Base-by-base conservation (phyloP, 92 coral and sea anemone species). In the Pocillopora meandrina region DNA sequence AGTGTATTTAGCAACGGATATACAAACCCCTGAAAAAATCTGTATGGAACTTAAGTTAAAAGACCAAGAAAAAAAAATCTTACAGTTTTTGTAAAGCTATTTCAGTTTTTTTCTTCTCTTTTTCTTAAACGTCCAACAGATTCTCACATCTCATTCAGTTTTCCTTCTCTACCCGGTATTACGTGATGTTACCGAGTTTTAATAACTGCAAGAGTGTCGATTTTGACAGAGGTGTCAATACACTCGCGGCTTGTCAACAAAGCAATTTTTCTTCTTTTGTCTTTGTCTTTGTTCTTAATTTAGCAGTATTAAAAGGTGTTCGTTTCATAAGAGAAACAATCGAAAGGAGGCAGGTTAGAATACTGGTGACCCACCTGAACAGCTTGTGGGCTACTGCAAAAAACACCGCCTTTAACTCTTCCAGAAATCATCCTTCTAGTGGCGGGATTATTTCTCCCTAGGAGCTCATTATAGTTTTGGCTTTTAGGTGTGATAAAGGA, bases 321-420 rank as follows among this genome's bases (percentile, higher is more conserved):
- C 36, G 58, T 71, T 81, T 71, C 69, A 19, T 59, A 81, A 81
- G 76, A 58, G 76, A 67, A 57, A 60, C 70, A 61, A 81, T 26
- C 58, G n/a, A n/a, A 26, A 19, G 17, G 36, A 33, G 34, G 72
- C 85, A 18, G 83, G 72, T 56, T 26, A 56, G 72, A 57, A 57
- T 56, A 58, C 85, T 58, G 36, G 77, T 20, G 26, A 42, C 14
- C 85, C 85, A 81, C 75, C 85, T 59, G 77, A 79, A 23, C 31
- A 61, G 56, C 78, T 65, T 42, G 72, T 47, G 62, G 36, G 62
- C 20, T 72, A n/a, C 73, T 77, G 81, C 66, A 61, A 7, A 42
- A 64, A 64, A 31, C 63, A 74, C 52, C 57, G 56, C 78, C 78
- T 17, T 34, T 33, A 36, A 59, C 61, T 64, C 83, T 65, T 64